Percentiles rank a stretch among this genome's conserved stretches.
Evolutionary conservation across 2,113 vertebrate genomes (phyloP).

Genomic region (Martes martes): DNA sequence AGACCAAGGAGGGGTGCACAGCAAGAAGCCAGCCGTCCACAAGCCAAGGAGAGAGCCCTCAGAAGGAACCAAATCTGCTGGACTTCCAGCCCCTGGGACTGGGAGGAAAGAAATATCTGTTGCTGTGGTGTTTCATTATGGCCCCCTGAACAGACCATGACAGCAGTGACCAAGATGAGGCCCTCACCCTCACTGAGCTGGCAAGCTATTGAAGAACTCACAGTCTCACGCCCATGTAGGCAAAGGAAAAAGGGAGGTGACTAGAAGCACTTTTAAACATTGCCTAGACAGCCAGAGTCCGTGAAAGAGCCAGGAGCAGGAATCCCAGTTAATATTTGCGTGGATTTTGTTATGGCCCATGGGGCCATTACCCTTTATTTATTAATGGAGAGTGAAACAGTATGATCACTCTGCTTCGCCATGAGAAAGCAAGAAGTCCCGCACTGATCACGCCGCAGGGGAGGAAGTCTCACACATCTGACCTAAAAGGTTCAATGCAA

Average conservation of each 20-base stretch:
- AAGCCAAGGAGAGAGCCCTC: neutral
- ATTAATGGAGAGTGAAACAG: neutral
- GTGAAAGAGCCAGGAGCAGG: neutral
- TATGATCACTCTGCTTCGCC: neutral
- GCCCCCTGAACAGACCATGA: no score
- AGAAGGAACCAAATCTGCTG: neutral
- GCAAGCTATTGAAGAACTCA: neutral
- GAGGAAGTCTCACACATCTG: conserved; percentile 39
- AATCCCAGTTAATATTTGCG: neutral
- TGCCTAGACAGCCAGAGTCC: neutral
- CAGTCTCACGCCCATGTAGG: neutral
- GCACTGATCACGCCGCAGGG: neutral
- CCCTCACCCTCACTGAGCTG: neutral
- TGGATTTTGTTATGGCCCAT: rapidly evolving
- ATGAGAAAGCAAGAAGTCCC: conserved; percentile 15
- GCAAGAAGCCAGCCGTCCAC: neutral
- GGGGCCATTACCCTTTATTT: neutral
- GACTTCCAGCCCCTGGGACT: neutral
- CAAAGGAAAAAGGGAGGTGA: neutral
- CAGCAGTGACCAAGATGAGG: neutral
- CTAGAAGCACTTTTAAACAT: neutral
- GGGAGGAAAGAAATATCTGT: neutral
- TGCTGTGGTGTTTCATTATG: neutral
- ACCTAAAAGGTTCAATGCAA: conserved; percentile 60
- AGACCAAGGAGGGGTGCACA: neutral